Conservation (phyloP, 2,888 invertebrate species). For the Torymus aiolomorphi region DNA sequence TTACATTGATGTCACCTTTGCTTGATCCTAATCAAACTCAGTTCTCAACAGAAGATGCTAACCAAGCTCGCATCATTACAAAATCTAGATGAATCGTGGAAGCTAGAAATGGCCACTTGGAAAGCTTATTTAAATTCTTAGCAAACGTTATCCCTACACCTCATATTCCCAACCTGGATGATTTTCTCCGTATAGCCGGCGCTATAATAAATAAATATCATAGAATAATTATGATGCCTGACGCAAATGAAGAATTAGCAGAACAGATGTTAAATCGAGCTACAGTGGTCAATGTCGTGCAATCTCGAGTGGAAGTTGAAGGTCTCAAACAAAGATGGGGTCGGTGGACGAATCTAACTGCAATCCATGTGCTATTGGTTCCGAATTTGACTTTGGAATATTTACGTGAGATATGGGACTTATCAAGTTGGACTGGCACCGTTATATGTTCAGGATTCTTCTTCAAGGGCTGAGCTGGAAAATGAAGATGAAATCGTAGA, state of each 20-base stretch:
- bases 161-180: constrained; percentile 18
- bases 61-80: constrained; percentile 34
- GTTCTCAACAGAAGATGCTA: constrained; percentile 42
- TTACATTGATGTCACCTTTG: constrained; percentile 22
- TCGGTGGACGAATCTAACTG: too few species aligned
- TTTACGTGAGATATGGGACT: too few species aligned
- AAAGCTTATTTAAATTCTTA: constrained; percentile 46
- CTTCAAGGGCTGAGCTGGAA: too few species aligned
- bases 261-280: constrained; percentile 1
- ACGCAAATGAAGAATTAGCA: constrained; percentile 20
- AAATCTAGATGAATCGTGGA: constrained; percentile 47
- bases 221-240: too few species aligned
- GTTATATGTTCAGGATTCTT: too few species aligned
- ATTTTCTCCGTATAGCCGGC: constrained; percentile 38
- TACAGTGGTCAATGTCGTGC: constrained; percentile 18
- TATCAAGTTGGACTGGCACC: too few species aligned
- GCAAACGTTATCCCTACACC: constrained; percentile 10
- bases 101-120: constrained; percentile 35
- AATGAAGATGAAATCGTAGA: too few species aligned
- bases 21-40: constrained; percentile 25
- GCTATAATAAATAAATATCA: constrained; percentile 49
- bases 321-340: too few species aligned
- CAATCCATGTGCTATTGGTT: too few species aligned
- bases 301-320: constrained; percentile 42
- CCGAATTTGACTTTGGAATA: too few species aligned